phyloP scores from a whole-genome alignment of 2,888 invertebrate genomes.

The Hirtodrosophila duncani region DNA sequence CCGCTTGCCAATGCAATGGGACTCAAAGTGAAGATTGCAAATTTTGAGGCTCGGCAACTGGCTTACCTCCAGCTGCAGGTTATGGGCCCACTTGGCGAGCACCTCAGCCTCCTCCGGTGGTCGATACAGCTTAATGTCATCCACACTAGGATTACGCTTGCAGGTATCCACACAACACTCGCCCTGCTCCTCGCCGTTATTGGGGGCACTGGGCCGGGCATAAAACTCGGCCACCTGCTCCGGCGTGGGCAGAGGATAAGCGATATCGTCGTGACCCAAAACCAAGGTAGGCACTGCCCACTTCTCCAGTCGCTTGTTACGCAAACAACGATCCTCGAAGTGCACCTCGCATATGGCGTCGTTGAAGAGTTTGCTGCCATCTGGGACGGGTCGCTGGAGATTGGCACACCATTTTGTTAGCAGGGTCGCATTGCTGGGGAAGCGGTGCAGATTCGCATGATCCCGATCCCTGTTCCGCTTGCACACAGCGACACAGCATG shows the following conservation, averaged over 20 bases:
- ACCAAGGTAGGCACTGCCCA: slow-evolving; percentile 72
- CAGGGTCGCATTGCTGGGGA: slow-evolving; percentile 67
- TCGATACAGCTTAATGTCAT: slow-evolving; percentile 71
- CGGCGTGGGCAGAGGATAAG: slow-evolving; percentile 60
- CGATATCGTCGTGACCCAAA: slow-evolving; percentile 61
- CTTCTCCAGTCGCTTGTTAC: slow-evolving; percentile 73
- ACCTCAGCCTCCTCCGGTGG: slow-evolving; percentile 69
- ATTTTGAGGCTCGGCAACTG: slow-evolving; percentile 54
- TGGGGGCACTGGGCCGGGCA: slow-evolving; percentile 57
- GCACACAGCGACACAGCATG: slow-evolving; percentile 69
- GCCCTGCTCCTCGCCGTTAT: slow-evolving; percentile 71
- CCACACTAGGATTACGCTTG: slow-evolving; percentile 73
- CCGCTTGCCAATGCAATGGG: slow-evolving; percentile 73
- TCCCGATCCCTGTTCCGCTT: slow-evolving; percentile 73
- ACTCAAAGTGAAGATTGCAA: slow-evolving; percentile 72
- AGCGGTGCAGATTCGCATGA: slow-evolving; percentile 73
- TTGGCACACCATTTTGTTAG: slow-evolving; percentile 73
- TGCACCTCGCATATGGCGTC: slow-evolving; percentile 74
- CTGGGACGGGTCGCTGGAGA: slow-evolving; percentile 65
- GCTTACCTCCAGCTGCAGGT: slow-evolving; percentile 59
- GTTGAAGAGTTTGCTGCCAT: slow-evolving; percentile 72
- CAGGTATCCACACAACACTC: slow-evolving; percentile 72
- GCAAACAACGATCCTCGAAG: slow-evolving; percentile 72
- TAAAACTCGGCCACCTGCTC: slow-evolving; percentile 70
- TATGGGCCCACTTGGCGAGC: slow-evolving; percentile 73